Percentiles rank a stretch among this genome's conserved stretches.
These are phyloP conservation scores for Epinotia demarniana DNA, from an alignment of 2,888 invertebrate genomes.

Conservation along the genomic window DNA sequence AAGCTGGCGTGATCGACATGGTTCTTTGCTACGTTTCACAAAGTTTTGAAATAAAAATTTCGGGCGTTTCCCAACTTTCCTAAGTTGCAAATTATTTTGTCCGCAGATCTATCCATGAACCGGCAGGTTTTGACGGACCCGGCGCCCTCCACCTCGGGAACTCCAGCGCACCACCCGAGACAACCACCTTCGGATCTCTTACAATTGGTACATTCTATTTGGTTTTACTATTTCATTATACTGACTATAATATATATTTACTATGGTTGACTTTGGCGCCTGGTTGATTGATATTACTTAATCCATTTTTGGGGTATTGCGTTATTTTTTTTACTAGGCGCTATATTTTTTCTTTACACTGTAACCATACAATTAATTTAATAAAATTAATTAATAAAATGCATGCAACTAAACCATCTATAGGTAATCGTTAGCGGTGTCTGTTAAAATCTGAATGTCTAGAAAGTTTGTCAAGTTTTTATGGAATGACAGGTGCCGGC, in stretches of 20 bases:
- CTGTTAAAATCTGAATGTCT: too few relatives aligned
- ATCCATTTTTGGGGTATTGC: neutral
- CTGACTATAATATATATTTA: neutral
- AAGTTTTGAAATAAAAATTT: too few relatives aligned
- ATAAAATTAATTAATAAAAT: too few relatives aligned
- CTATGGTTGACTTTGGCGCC: neutral
- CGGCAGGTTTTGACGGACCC: constrained; percentile 76
- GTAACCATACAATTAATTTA: too few relatives aligned
- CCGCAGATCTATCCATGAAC: constrained; percentile 70
- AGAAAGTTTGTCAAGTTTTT: too few relatives aligned
- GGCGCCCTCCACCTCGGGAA: constrained; percentile 77
- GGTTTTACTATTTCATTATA: neutral
- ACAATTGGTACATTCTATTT: constrained; percentile 62
- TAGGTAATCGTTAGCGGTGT: too few relatives aligned
- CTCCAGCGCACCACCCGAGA: constrained; percentile 72
- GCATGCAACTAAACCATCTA: too few relatives aligned
- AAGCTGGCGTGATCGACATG: too few relatives aligned
- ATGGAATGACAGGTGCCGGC: too few relatives aligned
- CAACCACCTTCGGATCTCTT: constrained; percentile 67
- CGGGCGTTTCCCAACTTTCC: too few relatives aligned
- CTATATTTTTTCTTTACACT: neutral
- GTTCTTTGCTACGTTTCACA: too few relatives aligned
- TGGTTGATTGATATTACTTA: neutral
- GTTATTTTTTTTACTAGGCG: neutral
- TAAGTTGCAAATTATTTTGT: constrained; percentile 46